Evolutionary conservation across 64 coral and sea anemone species (phyloP), one percentile per base, ranked within the genome.

Genomic region (Dendrophyllia cribrosa): DNA sequence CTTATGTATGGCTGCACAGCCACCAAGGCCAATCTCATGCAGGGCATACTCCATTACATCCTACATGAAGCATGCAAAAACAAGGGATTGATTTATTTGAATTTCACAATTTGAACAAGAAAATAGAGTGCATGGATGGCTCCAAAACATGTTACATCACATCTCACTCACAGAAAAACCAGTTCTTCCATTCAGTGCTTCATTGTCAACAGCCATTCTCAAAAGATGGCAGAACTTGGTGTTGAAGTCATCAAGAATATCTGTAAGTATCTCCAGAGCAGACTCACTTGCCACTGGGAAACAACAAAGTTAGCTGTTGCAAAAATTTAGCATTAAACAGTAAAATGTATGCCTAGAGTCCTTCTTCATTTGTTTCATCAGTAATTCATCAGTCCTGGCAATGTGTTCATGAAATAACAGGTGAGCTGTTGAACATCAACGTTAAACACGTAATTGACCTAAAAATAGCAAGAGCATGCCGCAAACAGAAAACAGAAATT

Each of bases 1-100:
- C 73, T 97, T 97, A 51, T 97, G 95, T 45, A 97, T 47, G n/a
- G 91, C 92, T 45, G 93, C 82, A 65, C 81, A 91, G 62, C 95
- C 92, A 49, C 92, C 92, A 67, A 97, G 74, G 13, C 95, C 95
- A 10, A 90, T 97, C 59, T 97, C 95, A 77, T 97, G 95, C 5
- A 97, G 88, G 4, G 95, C 95, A 88, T 88, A 89, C 61, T 97
- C 95, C 79, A 97, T 84, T 21, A 73, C 95, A 88, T 97, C 95
- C 95, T 97, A 21, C 15, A 46, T 46, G 25, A 87, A 45, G 53
- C 6, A 83, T 43, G 53, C 21, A 90, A 56, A 34, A 9, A 82
- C 3, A 46, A 59, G 23, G 58, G 1, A 13, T 2, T 9, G 6
- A 72, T 13, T 13, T 13, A 22, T 25, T 72, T 19, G 9, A 44